Evolutionary conservation across 1,140 invertebrate species (phyloP).

Genomic region (Drosophila insularis): DNA sequence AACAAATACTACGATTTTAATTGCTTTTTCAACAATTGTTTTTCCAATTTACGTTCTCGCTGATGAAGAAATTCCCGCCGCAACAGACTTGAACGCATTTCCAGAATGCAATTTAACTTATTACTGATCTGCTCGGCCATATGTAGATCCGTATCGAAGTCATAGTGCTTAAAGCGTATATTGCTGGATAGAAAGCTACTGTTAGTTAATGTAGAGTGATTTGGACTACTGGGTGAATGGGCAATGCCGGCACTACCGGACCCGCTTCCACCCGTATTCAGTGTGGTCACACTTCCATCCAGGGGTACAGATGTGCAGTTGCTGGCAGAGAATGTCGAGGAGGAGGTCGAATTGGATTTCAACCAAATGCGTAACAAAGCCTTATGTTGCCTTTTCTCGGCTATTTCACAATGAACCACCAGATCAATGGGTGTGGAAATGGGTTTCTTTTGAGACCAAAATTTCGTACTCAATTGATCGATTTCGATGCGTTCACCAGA

Average conservation of each 20-base stretch:
- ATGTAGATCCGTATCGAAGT: constrained; percentile 91
- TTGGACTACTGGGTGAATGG: constrained; percentile 67
- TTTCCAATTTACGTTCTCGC: constrained; percentile 85
- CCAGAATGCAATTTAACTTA: constrained; percentile 94
- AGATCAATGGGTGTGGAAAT: constrained; percentile 89
- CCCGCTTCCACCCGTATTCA: constrained; percentile 37
- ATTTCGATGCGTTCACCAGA: constrained; percentile 96
- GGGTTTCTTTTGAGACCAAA: constrained; percentile 86
- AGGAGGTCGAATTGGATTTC: constrained; percentile 71
- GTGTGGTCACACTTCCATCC: constrained; percentile 39
- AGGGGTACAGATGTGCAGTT: constrained; percentile 58
- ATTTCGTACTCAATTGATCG: constrained; percentile 88
- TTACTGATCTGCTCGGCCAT: constrained; percentile 91
- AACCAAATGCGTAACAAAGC: constrained; percentile 83
- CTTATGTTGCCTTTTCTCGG: constrained; percentile 85
- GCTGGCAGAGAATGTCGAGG: constrained; percentile 32
- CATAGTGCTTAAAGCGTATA: constrained; percentile 89
- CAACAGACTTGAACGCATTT: constrained; percentile 89
- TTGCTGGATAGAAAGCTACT: constrained; percentile 30
- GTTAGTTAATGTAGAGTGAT: constrained; percentile 78
- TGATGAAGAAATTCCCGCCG: constrained; percentile 89
- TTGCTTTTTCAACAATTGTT: constrained; percentile 75
- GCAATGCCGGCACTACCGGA: constrained; percentile 35
- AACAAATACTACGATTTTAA: constrained; percentile 80
- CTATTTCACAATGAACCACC: constrained; percentile 92